Evolutionary conservation across 2,797 vertebrate genomes (phyloP).

Genomic region (Decapterus maruadsi): DNA sequence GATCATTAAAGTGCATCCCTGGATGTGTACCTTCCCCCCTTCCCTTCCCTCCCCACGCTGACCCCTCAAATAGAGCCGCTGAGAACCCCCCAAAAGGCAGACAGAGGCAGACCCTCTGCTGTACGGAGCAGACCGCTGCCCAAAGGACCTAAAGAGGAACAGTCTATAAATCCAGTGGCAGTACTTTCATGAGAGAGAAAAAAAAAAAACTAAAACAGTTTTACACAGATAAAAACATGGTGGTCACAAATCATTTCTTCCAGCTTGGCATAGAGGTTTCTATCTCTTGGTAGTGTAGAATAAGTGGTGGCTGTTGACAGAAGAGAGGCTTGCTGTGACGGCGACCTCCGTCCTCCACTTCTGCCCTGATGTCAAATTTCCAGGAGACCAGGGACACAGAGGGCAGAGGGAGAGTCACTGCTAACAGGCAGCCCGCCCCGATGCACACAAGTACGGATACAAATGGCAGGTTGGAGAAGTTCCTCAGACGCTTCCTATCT

Average conservation of each 20-base stretch:
- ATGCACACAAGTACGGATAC: slow-evolving; percentile 51
- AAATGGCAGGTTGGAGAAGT: slow-evolving; percentile 57
- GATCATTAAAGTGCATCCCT: slow-evolving; percentile 86
- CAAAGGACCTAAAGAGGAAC: slow-evolving; percentile 69
- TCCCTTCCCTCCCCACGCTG: slow-evolving; percentile 42
- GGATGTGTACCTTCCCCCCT: slow-evolving; percentile 67
- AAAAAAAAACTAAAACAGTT: slow-evolving; percentile 57
- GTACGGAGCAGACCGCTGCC: slow-evolving; percentile 60
- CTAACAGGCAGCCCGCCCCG: slow-evolving; percentile 44
- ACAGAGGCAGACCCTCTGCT: slow-evolving; percentile 64
- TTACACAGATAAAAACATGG: slow-evolving; percentile 69
- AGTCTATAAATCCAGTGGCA: slow-evolving; percentile 83
- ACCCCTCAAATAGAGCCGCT: slow-evolving; percentile 65
- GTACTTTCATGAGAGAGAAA: slow-evolving; percentile 77
- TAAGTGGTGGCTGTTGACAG: slow-evolving; percentile 57
- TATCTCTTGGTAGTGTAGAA: slow-evolving; percentile 63
- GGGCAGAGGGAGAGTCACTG: slow-evolving; percentile 55
- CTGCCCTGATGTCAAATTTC: slow-evolving; percentile 37
- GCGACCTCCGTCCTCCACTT: slow-evolving; percentile 51
- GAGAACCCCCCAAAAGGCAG: slow-evolving; percentile 54
- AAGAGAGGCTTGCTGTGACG: slow-evolving; percentile 53
- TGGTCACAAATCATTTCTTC: slow-evolving; percentile 73
- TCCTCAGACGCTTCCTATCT: slow-evolving; percentile 38
- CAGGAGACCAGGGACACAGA: slow-evolving; percentile 46
- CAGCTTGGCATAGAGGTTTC: slow-evolving; percentile 73